Evolutionary conservation across 2,888 invertebrate genomes (phyloP).

Genomic region (Napeogenes inachia): DNA sequence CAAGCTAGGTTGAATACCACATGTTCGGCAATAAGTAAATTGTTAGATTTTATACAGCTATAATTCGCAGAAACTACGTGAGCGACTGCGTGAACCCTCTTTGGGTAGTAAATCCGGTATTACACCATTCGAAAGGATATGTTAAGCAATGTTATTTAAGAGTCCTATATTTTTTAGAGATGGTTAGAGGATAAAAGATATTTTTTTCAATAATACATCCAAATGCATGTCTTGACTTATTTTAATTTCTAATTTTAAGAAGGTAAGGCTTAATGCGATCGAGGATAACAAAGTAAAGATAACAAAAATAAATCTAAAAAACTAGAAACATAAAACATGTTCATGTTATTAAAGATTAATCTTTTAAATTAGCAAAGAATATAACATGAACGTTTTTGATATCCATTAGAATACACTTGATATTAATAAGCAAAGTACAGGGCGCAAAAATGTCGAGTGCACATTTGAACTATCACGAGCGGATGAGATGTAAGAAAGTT

Average conservation of each 20-base stretch:
- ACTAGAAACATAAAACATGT: too few species aligned
- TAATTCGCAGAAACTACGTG: constrained; percentile 14
- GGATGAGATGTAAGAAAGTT: constrained; percentile 10
- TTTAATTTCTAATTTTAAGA: too few species aligned
- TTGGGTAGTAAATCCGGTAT: constrained; percentile 9
- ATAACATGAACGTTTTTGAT: too few species aligned
- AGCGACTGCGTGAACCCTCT: constrained; percentile 5
- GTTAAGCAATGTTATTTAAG: background rate
- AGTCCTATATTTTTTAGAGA: too few species aligned
- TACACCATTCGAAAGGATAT: background rate
- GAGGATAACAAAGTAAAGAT: too few species aligned
- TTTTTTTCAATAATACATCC: too few species aligned
- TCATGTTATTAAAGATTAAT: too few species aligned
- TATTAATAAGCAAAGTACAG: constrained; percentile 2
- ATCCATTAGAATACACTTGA: background rate
- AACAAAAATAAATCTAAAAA: too few species aligned
- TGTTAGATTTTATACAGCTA: constrained; percentile 13
- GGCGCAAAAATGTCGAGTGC: background rate
- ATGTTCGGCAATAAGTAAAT: constrained; percentile 14
- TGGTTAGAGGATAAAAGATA: too few species aligned
- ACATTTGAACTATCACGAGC: constrained; percentile 3
- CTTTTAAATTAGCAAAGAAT: too few species aligned
- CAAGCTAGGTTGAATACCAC: background rate
- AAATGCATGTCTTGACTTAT: too few species aligned
- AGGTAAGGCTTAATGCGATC: too few species aligned